These are phyloP conservation scores for Calephelis nemesis DNA, from an alignment of 1,140 invertebrate genomes.

Conservation along the genomic window DNA sequence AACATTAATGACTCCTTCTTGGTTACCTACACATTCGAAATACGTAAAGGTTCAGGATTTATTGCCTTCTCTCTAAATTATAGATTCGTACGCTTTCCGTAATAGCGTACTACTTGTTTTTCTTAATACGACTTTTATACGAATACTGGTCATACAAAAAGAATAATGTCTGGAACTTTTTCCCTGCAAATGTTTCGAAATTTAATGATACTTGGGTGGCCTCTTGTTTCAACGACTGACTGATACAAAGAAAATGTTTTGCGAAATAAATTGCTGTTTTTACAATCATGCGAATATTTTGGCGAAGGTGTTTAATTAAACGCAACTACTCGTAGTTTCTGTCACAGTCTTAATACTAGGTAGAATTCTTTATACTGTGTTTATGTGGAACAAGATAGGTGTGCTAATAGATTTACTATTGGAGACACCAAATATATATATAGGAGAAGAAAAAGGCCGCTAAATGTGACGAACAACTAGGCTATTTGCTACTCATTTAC, in stretches of 20 bases:
- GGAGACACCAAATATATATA: no score
- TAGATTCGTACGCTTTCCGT: constrained; percentile 27
- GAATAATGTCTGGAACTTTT: not conserved
- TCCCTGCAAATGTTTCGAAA: constrained; percentile 10
- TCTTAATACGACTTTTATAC: constrained; percentile 22
- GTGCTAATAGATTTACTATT: no score
- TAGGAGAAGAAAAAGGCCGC: no score
- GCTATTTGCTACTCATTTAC: no score
- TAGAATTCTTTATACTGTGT: no score
- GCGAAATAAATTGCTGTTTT: no score
- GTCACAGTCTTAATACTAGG: no score
- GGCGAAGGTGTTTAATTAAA: no score
- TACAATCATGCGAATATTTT: no score
- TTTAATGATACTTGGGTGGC: constrained; percentile 5
- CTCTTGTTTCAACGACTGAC: not conserved
- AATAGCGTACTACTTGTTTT: constrained; percentile 31
- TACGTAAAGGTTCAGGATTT: constrained; percentile 36
- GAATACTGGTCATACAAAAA: not conserved
- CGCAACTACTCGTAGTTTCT: no score
- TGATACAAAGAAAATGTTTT: not conserved
- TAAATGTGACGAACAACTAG: no score
- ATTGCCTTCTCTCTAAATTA: constrained; percentile 32
- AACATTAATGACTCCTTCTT: constrained; percentile 47
- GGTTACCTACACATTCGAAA: constrained; percentile 37
- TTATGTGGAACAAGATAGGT: no score